Conservation (phyloP, 2,797 vertebrate species). For the Enteromius anoplus region DNA sequence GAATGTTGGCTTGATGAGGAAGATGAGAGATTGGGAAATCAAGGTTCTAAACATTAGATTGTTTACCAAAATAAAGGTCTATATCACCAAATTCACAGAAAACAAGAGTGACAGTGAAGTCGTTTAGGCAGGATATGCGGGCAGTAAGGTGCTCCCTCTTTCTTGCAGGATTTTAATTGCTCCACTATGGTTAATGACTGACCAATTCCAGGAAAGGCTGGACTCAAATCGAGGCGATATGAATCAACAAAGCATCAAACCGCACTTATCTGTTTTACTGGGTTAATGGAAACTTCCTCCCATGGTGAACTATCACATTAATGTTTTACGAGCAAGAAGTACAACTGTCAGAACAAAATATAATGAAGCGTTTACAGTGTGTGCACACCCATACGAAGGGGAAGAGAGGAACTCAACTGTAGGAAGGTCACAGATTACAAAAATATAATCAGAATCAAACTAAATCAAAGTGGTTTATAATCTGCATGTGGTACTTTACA, state of each 20-base stretch:
- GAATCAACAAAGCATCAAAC: neutral
- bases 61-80: neutral
- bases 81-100: neutral
- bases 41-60: neutral
- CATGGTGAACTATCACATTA: neutral
- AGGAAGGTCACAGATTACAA: neutral
- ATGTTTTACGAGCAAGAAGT: neutral
- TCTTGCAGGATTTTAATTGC: neutral
- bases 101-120: neutral
- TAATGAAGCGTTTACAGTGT: neutral
- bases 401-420: neutral
- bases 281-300: neutral
- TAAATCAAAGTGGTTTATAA: neutral
- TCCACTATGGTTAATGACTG: neutral
- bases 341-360: neutral
- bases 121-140: neutral
- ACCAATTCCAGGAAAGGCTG: constrained; percentile 2
- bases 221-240: neutral
- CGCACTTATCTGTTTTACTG: neutral
- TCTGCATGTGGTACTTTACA: too few relatives aligned
- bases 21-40: neutral
- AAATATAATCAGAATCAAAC: neutral
- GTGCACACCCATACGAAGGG: neutral
- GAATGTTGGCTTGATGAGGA: neutral
- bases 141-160: neutral